Evolutionary conservation across 2,797 vertebrate genomes (phyloP).

Genomic region (Lutjanus campechanus): DNA sequence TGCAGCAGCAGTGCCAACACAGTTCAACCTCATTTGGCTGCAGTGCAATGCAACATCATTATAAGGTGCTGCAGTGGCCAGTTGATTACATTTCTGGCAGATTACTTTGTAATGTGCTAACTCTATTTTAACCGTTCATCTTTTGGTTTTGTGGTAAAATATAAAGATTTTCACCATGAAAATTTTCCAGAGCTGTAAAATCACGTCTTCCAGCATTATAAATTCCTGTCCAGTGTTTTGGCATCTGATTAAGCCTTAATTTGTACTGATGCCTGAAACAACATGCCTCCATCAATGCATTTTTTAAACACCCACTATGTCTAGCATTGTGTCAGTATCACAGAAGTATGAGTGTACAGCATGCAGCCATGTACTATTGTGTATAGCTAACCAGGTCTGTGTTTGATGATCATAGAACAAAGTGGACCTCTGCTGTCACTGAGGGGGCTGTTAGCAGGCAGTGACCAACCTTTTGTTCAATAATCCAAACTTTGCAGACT

Average conservation of each 20-base stretch:
- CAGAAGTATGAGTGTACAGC: not conserved
- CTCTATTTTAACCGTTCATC: not conserved
- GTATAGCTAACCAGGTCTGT: not conserved
- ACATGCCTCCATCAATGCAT: not conserved
- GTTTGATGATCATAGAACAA: constrained; percentile 5
- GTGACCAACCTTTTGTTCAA: constrained; percentile 62
- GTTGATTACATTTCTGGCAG: not conserved
- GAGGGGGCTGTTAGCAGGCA: not conserved
- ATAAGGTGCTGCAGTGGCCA: not conserved
- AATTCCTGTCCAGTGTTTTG: not conserved
- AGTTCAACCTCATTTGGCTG: not conserved
- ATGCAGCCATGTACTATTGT: not conserved
- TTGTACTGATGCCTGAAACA: not conserved
- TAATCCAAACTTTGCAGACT: constrained; percentile 75
- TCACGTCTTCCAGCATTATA: not conserved
- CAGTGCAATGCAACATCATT: not conserved
- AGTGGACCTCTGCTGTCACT: constrained; percentile 11
- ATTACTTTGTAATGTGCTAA: not conserved
- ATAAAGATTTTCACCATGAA: not conserved
- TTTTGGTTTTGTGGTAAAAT: not conserved
- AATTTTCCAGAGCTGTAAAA: not conserved
- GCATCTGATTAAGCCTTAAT: not conserved
- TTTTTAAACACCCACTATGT: not conserved
- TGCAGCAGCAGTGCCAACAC: not conserved
- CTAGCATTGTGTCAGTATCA: not conserved